These are phyloP conservation scores for Aurelia sp. DNA, from an alignment of 30 jellyfish, hydroid and myxozoan genomes.

Conservation along the genomic window DNA sequence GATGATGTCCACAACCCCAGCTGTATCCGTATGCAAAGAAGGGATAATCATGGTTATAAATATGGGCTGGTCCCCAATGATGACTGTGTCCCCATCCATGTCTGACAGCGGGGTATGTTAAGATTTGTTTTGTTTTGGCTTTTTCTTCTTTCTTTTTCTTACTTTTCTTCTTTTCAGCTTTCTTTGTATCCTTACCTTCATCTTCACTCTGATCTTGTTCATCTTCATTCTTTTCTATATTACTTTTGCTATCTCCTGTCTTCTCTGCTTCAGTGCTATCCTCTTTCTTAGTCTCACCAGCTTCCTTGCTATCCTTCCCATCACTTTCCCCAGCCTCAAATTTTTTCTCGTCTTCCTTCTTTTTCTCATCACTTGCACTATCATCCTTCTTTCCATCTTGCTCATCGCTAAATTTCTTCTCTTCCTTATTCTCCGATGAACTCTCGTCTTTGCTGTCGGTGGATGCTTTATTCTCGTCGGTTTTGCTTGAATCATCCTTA, in stretches of 20 bases:
- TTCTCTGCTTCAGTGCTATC: constrained; percentile 1
- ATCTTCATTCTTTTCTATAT: constrained; percentile 6
- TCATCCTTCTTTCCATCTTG: not conserved
- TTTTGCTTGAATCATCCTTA: not conserved
- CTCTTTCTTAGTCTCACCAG: constrained; percentile 3
- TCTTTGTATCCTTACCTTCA: constrained; percentile 1
- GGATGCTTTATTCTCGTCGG: constrained; percentile 2
- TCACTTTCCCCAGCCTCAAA: not conserved
- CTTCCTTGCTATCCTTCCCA: constrained; percentile 5
- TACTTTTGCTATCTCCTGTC: not conserved
- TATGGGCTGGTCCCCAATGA: constrained; percentile 97
- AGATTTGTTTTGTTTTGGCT: constrained; percentile 84
- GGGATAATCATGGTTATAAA: constrained; percentile 94
- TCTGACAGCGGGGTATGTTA: constrained; percentile 92
- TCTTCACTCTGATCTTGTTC: constrained; percentile 14
- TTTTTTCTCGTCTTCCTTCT: constrained; percentile 1
- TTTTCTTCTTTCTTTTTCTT: constrained; percentile 58
- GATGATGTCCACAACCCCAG: constrained; percentile 99
- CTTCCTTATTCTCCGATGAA: constrained; percentile 33
- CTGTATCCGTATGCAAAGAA: constrained; percentile 98
- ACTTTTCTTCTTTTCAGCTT: constrained; percentile 32
- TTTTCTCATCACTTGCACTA: not conserved
- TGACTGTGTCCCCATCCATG: constrained; percentile 94
- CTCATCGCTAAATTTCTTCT: constrained; percentile 21
- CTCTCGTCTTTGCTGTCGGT: constrained; percentile 4